phyloP scores from a whole-genome alignment of 1,140 invertebrate genomes.

The Platorchestia sp. region DNA sequence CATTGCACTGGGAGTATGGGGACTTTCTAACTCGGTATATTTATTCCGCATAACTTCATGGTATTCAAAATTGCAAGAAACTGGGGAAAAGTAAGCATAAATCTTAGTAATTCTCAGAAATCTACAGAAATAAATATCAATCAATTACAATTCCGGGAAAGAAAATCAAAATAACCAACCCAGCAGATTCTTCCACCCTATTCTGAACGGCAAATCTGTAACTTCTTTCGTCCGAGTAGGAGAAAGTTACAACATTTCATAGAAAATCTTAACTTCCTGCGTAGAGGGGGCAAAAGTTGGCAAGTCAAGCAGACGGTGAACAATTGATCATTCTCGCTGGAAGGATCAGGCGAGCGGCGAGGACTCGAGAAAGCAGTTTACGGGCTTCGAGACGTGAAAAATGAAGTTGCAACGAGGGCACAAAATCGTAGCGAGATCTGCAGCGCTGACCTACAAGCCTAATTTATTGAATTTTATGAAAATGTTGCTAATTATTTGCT shows the following conservation, averaged over 20 bases:
- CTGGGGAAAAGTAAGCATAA: not conserved
- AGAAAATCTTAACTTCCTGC: not conserved
- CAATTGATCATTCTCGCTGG: not conserved
- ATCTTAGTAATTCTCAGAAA: not conserved
- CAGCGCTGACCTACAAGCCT: not conserved
- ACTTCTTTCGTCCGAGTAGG: not conserved
- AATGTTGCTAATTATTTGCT: not conserved
- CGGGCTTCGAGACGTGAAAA: not conserved
- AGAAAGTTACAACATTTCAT: not conserved
- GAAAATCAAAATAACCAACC: not conserved
- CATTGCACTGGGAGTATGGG: too few relatives aligned
- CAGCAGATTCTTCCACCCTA: not conserved
- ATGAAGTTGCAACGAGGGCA: not conserved
- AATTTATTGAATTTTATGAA: not conserved
- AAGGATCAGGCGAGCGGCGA: not conserved
- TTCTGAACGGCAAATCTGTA: not conserved
- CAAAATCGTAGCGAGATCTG: not conserved
- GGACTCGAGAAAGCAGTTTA: not conserved
- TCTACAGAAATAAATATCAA: not conserved
- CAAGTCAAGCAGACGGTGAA: not conserved
- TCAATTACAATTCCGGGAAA: not conserved
- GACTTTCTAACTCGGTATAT: too few relatives aligned
- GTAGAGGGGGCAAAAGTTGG: not conserved
- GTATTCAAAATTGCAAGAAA: too few relatives aligned
- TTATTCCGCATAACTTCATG: too few relatives aligned